phyloP scores from a whole-genome alignment of 1,140 invertebrate genomes.

The Berghia stephanieae region DNA sequence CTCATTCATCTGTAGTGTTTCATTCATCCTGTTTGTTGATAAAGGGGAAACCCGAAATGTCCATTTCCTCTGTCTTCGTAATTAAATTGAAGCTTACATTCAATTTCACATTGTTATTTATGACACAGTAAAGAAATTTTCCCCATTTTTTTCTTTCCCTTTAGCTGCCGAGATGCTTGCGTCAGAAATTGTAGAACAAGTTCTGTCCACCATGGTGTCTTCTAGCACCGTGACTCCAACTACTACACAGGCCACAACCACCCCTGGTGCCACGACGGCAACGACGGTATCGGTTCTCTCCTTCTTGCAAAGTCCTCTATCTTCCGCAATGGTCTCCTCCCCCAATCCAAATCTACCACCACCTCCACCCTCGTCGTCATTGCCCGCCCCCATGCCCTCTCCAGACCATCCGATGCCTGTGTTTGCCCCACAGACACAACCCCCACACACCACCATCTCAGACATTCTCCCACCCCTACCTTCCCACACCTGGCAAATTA shows the following conservation, averaged over 20 bases:
- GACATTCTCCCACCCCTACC: too few relatives aligned
- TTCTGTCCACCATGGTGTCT: constrained; percentile 24
- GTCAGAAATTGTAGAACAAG: constrained; percentile 28
- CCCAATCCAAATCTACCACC: constrained; percentile 8
- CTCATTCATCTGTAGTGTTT: too few relatives aligned
- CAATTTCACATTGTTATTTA: too few relatives aligned
- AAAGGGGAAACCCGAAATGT: too few relatives aligned
- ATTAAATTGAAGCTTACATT: too few relatives aligned
- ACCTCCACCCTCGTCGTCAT: constrained; percentile 23
- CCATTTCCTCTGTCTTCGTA: too few relatives aligned
- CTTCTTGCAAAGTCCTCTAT: too few relatives aligned
- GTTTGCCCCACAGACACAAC: too few relatives aligned
- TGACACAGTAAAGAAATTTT: too few relatives aligned
- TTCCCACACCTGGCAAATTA: too few relatives aligned
- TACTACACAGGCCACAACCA: not conserved
- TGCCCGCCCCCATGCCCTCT: constrained; percentile 32
- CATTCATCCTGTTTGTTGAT: too few relatives aligned
- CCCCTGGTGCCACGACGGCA: constrained; percentile 15
- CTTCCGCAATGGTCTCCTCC: not conserved
- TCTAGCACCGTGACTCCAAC: constrained; percentile 25
- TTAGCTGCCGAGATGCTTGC: constrained; percentile 31
- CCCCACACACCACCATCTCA: too few relatives aligned
- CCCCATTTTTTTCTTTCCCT: constrained; percentile 4
- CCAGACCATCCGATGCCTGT: constrained; percentile 11
- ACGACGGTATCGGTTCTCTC: not conserved